Evolutionary conservation across 2,113 vertebrate species (phyloP), one percentile per base, ranked within the genome.

Genomic region (Scortum barcoo): DNA sequence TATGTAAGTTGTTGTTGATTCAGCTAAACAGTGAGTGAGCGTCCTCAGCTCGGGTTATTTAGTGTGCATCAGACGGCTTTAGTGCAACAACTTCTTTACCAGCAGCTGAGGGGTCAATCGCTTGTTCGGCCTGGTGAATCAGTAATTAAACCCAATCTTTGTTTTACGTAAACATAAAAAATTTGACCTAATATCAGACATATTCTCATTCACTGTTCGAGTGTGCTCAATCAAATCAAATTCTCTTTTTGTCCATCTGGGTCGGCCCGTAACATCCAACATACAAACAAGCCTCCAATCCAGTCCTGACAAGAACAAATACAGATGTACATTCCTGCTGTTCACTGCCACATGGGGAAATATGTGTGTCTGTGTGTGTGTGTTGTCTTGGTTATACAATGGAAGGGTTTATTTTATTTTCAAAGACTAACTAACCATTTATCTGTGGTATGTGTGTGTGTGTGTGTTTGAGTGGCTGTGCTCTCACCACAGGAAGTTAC

Each of bases 261-360:
- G 46, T 80, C 72, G 36, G 5, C 2, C 44, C 61, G 50, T 13
- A 40, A 40, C 83, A 26, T 14, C 24, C 9, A 7, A 26, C 76
- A 78, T 7, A 57, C 71, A 86, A 78, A 72, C 72, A 75, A 57
- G 14, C 57, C 70, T 63, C 42, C 71, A 71, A 56, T 83, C 83
- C 65, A 33, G 48, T 38, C 67, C 22, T 74, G 86, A 82, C 86
- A 75, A 33, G 78, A 86, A 57, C 81, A 80, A 75, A 86, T 85
- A 78, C 86, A 87, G 82, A 89, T 89, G 84, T 77, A 4, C 79
- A 88, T 85, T 90, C 81, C 84, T 85, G 19, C 74, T 76, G 77
- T 84, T 88, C 78, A 24, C 74, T 20, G 9, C 62, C 67, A 63
- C 57, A 24, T 10, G 54, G 48, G 66, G 53, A 33, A 63, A 7